Conservation (phyloP, 2,888 invertebrate genomes). For the Schizaphis graminum region DNA sequence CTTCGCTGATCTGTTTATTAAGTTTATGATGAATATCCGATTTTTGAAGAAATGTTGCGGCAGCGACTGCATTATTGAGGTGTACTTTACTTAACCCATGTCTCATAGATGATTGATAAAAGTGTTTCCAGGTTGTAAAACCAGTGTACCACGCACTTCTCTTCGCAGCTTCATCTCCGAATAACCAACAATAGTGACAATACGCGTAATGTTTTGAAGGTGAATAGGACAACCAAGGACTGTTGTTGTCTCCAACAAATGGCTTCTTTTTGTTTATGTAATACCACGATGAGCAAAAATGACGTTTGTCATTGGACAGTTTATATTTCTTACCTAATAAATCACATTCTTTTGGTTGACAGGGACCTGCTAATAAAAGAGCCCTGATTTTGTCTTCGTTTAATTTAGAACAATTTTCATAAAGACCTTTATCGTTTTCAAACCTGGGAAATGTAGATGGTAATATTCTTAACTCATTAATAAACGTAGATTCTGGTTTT, state of each 20-base stretch:
- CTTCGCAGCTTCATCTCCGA: not conserved
- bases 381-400: not conserved
- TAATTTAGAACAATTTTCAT: not conserved
- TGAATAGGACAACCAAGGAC: slow-evolving; percentile 40
- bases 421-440: slow-evolving; percentile 5
- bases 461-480: not conserved
- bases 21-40: slow-evolving; percentile 42
- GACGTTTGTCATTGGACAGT: not conserved
- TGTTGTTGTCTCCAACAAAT: not conserved
- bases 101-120: slow-evolving; percentile 13
- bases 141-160: slow-evolving; percentile 17
- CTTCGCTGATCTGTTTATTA: slow-evolving; percentile 24
- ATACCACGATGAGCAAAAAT: not conserved
- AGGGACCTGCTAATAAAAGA: slow-evolving; percentile 25
- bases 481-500: not conserved
- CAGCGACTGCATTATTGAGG: not conserved
- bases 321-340: not conserved
- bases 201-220: slow-evolving; percentile 40
- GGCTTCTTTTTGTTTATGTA: not conserved
- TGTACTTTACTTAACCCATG: slow-evolving; percentile 25
- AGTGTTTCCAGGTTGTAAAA: not conserved
- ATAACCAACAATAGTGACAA: slow-evolving; percentile 42
- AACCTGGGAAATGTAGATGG: not conserved
- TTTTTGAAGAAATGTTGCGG: slow-evolving; percentile 31
- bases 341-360: slow-evolving; percentile 40